Percentiles rank a stretch among this genome's conserved stretches.
These are phyloP conservation scores for Pseudopodoces humilis DNA, from an alignment of 2,113 vertebrate genomes.

Conservation along the genomic window DNA sequence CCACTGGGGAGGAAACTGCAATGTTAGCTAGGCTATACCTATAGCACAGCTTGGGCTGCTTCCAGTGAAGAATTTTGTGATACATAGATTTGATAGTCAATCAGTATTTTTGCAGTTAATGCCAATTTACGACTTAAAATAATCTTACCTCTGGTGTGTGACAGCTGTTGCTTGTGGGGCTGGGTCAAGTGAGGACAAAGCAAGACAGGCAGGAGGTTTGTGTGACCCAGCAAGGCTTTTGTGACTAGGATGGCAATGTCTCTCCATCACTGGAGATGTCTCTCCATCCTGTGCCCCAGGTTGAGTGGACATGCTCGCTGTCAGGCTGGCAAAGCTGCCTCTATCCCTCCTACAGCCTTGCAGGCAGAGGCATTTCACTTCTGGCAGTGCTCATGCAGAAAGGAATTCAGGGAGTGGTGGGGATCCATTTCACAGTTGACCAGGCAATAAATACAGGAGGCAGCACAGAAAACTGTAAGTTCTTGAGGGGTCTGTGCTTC, in stretches of 20 bases:
- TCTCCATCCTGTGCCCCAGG: not conserved
- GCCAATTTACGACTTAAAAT: not conserved
- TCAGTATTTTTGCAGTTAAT: not conserved
- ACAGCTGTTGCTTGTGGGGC: not conserved
- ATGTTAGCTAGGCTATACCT: not conserved
- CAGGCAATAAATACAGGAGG: not conserved
- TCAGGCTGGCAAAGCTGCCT: not conserved
- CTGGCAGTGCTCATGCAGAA: not conserved
- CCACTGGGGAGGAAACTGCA: not conserved
- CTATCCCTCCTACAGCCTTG: not conserved
- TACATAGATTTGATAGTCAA: not conserved
- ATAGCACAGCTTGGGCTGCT: not conserved
- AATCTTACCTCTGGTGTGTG: not conserved
- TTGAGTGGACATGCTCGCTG: not conserved
- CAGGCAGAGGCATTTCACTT: not conserved
- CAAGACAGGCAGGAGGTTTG: not conserved
- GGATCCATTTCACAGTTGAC: not conserved
- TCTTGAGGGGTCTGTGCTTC: not conserved
- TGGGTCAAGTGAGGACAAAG: not conserved
- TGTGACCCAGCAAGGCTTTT: not conserved
- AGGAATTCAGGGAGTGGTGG: conserved; percentile 12
- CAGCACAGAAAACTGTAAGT: not conserved
- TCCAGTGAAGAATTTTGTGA: not conserved
- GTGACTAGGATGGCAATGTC: not conserved
- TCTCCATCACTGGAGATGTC: not conserved